Evolutionary conservation across 2,888 invertebrate genomes (phyloP).

Genomic region (Crocallis elinguaria): DNA sequence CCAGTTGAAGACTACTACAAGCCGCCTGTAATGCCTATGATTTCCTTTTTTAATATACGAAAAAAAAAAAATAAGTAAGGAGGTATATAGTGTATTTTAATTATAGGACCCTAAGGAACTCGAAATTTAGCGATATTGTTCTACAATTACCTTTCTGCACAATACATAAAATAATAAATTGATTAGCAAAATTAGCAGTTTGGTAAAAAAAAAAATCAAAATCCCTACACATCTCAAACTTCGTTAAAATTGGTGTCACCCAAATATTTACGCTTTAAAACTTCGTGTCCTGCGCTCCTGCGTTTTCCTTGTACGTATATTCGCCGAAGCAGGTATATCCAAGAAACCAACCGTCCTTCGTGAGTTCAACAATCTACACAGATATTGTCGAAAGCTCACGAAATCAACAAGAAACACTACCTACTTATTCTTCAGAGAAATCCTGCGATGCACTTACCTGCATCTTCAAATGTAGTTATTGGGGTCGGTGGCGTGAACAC

Average conservation of each 20-base stretch:
- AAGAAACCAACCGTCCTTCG: slow-evolving; percentile 59
- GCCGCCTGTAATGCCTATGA: too few relatives aligned
- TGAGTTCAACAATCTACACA: slow-evolving; percentile 47
- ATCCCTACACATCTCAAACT: not conserved
- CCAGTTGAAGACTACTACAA: too few relatives aligned
- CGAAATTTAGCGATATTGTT: too few relatives aligned
- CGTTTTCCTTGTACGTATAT: slow-evolving; percentile 35
- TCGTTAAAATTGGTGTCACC: not conserved
- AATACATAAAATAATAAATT: too few relatives aligned
- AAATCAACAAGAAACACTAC: slow-evolving; percentile 41
- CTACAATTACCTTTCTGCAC: too few relatives aligned
- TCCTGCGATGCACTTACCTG: slow-evolving; percentile 66
- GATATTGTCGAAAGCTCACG: slow-evolving; percentile 44
- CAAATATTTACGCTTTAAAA: slow-evolving; percentile 5
- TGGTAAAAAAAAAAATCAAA: not conserved
- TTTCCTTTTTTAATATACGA: too few relatives aligned
- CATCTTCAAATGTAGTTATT: slow-evolving; percentile 53
- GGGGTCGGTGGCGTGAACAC: slow-evolving; percentile 49
- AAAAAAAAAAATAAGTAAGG: too few relatives aligned
- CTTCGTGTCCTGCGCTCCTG: not conserved
- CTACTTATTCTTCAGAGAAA: slow-evolving; percentile 50
- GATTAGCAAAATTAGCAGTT: too few relatives aligned
- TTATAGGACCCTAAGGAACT: too few relatives aligned
- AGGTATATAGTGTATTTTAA: too few relatives aligned
- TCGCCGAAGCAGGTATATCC: slow-evolving; percentile 37